Base-by-base conservation (phyloP, 2,113 vertebrate genomes). In the Elachura formosa region DNA sequence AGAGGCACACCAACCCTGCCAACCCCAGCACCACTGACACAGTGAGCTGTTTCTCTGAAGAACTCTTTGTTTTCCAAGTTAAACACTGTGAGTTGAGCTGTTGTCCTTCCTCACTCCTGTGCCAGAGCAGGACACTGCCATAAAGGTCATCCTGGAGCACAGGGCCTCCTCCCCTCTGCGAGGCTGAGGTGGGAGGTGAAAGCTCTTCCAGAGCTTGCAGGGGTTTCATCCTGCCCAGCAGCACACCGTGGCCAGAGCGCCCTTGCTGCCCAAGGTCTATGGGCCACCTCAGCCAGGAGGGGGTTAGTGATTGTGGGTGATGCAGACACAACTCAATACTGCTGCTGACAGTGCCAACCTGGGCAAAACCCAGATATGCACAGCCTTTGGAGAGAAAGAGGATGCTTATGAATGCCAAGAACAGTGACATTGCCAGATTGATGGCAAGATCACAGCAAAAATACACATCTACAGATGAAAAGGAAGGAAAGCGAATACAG, bases 41-140 rank as follows among this genome's bases (percentile, higher is more conserved):
- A 55, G 12, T 16, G 31, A 48, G 5, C 28, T 61, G 11, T 45
- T 90, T 63, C 13, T 25, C 69, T 74, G 52, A 55, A 90, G 43
- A 16, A 16, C 16, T 41, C 61, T 49, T 41, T 71, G 46, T 74
- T 62, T 72, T n/a, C 49, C 22, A 51, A 64, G 46, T 24, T 11
- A 80, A 79, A 58, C 0, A 2, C 41, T 2, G 0, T 26, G 23
- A 81, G 36, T 43, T 0, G 3, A 87, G 55, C 8, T 5, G 1
- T 36, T 55, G n/a, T 59, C 38, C 56, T 86, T 95, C 48, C 34
- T 73, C 24, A 36, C 5, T 5, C 15, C 12, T 51, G 13, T 2
- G 1, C 40, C 5, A 25, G 36, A 22, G 14, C 46, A 45, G 34
- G 45, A 34, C n/a, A 15, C 54, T 28, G 25, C 24, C 29, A 14